Percentiles rank a stretch among this genome's conserved stretches.
Conservation (phyloP, 2,113 vertebrate genomes). For the Pterocles orientalis region DNA sequence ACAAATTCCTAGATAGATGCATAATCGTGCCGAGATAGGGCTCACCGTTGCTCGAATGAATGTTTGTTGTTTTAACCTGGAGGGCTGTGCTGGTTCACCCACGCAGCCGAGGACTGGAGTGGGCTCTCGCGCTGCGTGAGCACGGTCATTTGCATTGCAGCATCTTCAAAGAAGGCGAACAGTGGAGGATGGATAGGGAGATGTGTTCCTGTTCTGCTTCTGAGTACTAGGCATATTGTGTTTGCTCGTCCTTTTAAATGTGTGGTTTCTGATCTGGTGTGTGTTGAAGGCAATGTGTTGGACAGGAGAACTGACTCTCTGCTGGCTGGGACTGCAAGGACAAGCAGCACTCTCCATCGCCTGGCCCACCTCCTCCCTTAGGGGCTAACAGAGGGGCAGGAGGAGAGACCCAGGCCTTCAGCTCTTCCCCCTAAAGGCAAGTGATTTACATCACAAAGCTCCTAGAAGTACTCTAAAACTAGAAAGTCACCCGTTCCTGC, state of each 20-base stretch:
- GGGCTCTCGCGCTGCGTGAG: not conserved
- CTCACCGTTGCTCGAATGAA: not conserved
- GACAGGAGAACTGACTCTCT: not conserved
- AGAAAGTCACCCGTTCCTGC: not conserved
- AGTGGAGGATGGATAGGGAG: not conserved
- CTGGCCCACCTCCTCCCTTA: not conserved
- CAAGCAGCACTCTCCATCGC: not conserved
- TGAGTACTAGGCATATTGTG: not conserved
- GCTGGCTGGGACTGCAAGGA: not conserved
- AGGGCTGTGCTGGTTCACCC: not conserved
- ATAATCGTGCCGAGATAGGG: accelerated
- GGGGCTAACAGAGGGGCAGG: accelerated
- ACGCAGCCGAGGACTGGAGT: not conserved
- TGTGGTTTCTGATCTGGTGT: not conserved
- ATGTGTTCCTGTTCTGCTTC: not conserved
- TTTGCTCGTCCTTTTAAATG: not conserved
- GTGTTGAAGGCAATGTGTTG: accelerated
- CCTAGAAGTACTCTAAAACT: not conserved
- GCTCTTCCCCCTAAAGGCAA: not conserved
- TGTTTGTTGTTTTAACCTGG: not conserved
- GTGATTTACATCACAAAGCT: not conserved
- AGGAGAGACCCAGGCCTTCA: not conserved
- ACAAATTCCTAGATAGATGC: conserved; percentile 37
- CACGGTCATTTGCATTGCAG: not conserved
- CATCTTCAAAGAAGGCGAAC: not conserved